A percentile compares a stretch with the other conserved stretches of the same genome.
phyloP scores from a whole-genome alignment of 1,140 invertebrate genomes.

The Atta texana region DNA sequence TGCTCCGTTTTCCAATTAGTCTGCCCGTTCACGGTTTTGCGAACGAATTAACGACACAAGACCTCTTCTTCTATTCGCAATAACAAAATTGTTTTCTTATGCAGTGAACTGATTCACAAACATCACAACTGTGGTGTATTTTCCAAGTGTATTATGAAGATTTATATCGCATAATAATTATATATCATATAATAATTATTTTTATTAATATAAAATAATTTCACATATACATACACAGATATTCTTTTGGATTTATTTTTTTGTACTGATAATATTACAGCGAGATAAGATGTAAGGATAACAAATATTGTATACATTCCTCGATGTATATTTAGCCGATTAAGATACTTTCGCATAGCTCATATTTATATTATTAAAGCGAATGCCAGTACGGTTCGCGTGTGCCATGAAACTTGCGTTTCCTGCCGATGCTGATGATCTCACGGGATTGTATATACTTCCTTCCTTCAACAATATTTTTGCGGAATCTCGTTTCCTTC shows the following conservation, averaged over 20 bases:
- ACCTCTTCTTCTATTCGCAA: not conserved
- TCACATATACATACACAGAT: not conserved
- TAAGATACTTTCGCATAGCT: constrained; percentile 28
- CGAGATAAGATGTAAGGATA: not conserved
- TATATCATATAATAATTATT: constrained; percentile 50
- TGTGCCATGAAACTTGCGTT: constrained; percentile 76
- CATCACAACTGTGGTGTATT: constrained; percentile 6
- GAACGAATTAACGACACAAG: constrained; percentile 45
- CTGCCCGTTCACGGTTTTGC: constrained; percentile 46
- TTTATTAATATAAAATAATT: constrained; percentile 69
- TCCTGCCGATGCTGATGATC: constrained; percentile 76
- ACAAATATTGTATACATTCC: constrained; percentile 44
- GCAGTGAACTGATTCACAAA: constrained; percentile 43
- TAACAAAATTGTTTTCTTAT: constrained; percentile 47
- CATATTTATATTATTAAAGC: constrained; percentile 46
- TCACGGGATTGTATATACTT: constrained; percentile 41
- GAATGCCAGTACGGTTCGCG: constrained; percentile 65
- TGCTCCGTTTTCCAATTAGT: constrained; percentile 22
- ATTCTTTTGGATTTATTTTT: constrained; percentile 4
- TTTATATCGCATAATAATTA: constrained; percentile 42
- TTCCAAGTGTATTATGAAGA: constrained; percentile 65
- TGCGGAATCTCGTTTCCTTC: not conserved
- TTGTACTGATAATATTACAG: not conserved
- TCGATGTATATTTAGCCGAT: constrained; percentile 35
- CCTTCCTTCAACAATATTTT: constrained; percentile 30